Conservation (phyloP, 2,888 invertebrate genomes). For the Furcula furcula region DNA sequence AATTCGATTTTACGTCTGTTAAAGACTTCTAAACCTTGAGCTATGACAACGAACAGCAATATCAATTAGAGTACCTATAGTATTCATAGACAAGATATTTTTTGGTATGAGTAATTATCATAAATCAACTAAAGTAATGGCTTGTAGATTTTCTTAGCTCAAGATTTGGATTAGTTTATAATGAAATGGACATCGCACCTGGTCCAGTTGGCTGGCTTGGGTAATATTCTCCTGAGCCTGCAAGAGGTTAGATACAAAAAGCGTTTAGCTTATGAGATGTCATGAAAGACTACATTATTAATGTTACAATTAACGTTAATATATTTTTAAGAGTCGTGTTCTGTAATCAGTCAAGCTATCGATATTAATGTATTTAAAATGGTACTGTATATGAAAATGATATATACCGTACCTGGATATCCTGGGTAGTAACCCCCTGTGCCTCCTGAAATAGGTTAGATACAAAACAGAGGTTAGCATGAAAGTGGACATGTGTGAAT, state of each 20-base stretch:
- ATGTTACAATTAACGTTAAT: neutral
- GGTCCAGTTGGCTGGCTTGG: slow-evolving; percentile 5
- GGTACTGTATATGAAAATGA: too few species aligned
- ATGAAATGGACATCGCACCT: neutral
- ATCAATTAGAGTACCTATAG: too few species aligned
- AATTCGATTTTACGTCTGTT: too few species aligned
- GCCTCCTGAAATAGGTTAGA: slow-evolving; percentile 1
- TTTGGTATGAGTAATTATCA: too few species aligned
- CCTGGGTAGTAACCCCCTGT: slow-evolving; percentile 6
- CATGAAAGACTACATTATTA: neutral
- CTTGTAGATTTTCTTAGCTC: neutral
- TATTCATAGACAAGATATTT: too few species aligned
- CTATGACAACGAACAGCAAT: too few species aligned
- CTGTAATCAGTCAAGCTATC: too few species aligned
- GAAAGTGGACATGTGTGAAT: too few species aligned
- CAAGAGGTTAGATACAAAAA: slow-evolving; percentile 1
- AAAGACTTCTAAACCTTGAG: too few species aligned
- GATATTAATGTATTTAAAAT: too few species aligned
- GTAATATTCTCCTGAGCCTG: slow-evolving; percentile 8
- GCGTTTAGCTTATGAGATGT: neutral
- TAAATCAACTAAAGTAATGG: too few species aligned
- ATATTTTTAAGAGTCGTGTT: too few species aligned
- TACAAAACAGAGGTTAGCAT: neutral
- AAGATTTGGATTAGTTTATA: neutral
- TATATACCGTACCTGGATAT: slow-evolving; percentile 18